Conservation (phyloP, 2,797 vertebrate genomes). For the Lerista edwardsae region DNA sequence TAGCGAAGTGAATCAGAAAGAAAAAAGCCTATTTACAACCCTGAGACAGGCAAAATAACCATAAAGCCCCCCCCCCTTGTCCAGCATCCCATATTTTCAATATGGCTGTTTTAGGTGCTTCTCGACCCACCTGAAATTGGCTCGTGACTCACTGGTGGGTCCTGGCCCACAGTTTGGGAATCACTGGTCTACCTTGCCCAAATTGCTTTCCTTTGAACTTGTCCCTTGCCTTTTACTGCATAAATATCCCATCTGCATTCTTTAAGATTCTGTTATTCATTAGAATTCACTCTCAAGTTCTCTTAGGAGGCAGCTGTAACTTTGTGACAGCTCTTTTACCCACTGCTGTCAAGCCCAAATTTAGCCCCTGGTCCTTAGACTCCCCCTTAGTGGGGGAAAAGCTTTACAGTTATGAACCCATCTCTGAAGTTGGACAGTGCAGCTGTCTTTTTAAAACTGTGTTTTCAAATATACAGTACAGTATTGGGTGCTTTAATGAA, state of each 20-base stretch:
- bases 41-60: no score
- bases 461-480: background rate
- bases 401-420: background rate
- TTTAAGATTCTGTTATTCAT: conserved; percentile 13
- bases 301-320: background rate
- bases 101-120: no score
- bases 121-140: no score
- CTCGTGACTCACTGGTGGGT: no score
- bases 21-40: no score
- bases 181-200: conserved; percentile 8
- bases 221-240: background rate
- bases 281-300: conserved; percentile 28
- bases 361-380: background rate
- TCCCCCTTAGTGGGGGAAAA: background rate
- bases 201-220: conserved; percentile 23
- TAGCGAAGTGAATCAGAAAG: no score
- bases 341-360: background rate
- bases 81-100: background rate
- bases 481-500: no score
- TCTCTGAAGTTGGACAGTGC: background rate
- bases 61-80: no score
- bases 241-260: conserved; percentile 16
- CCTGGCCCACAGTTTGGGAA: no score
- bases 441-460: background rate
- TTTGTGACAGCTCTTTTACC: conserved; percentile 5